Percentiles rank a stretch among this genome's conserved stretches.
Evolutionary conservation across 2,797 vertebrate genomes (phyloP).

Genomic region (Aldrovandia affinis): DNA sequence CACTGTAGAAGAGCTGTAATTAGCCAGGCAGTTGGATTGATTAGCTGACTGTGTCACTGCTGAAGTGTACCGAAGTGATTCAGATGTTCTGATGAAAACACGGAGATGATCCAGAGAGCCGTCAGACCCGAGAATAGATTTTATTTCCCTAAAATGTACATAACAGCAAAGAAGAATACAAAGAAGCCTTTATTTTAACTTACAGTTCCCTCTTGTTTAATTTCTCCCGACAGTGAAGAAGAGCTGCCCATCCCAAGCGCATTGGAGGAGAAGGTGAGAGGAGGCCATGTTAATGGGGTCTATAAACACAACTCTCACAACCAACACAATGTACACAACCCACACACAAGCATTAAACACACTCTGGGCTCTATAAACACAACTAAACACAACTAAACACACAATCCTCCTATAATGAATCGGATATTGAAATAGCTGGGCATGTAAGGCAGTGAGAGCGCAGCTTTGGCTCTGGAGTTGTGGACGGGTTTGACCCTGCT

Average conservation of each 20-base stretch:
- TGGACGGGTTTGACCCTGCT: too few relatives aligned
- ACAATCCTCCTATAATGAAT: too few relatives aligned
- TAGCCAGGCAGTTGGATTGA: background rate
- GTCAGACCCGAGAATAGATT: background rate
- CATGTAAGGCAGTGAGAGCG: too few relatives aligned
- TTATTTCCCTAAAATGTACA: too few relatives aligned
- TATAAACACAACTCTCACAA: background rate
- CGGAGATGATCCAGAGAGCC: background rate
- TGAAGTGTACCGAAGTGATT: background rate
- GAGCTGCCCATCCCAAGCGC: slow-evolving; percentile 80
- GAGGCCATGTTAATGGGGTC: background rate
- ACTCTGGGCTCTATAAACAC: background rate
- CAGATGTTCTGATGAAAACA: background rate
- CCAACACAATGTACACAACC: background rate
- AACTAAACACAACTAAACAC: background rate
- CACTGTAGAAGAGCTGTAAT: background rate
- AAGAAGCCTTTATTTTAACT: background rate
- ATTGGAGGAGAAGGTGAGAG: slow-evolving; percentile 83
- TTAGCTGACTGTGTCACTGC: background rate
- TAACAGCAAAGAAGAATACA: too few relatives aligned
- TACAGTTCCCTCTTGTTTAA: slow-evolving; percentile 34
- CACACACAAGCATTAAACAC: background rate
- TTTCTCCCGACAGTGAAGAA: slow-evolving; percentile 73
- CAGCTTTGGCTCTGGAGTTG: too few relatives aligned
- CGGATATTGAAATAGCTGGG: too few relatives aligned